These are phyloP conservation scores for Calephelis perditalis DNA, from an alignment of 2,888 invertebrate genomes.

Conservation along the genomic window DNA sequence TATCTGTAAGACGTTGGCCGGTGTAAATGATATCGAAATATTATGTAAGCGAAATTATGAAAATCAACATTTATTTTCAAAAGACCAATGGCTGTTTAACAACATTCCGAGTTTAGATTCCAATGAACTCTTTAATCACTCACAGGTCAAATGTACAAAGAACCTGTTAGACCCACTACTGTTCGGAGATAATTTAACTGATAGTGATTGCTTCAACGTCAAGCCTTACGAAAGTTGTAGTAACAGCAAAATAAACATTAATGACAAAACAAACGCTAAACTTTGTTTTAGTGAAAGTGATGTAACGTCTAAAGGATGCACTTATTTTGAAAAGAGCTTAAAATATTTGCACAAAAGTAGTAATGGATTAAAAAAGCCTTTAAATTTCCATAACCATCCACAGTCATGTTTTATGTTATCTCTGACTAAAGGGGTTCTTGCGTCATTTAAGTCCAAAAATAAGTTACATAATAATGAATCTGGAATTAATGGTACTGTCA, in stretches of 20 bases:
- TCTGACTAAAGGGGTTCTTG: conserved; percentile 37
- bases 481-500: conserved; percentile 13
- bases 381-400: conserved; percentile 32
- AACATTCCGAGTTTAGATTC: conserved; percentile 4
- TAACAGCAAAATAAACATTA: conserved; percentile 16
- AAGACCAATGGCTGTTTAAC: neutral
- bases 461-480: conserved; percentile 21
- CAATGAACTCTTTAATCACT: neutral
- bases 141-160: neutral
- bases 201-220: conserved; percentile 19
- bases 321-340: conserved; percentile 1
- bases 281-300: conserved; percentile 45
- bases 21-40: neutral
- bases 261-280: conserved; percentile 34
- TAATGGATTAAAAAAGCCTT: neutral
- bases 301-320: conserved; percentile 43
- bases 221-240: conserved; percentile 22
- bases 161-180: neutral
- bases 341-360: neutral
- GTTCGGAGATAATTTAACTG: neutral
- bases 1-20: neutral
- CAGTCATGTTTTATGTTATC: conserved; percentile 48
- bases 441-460: conserved; percentile 23
- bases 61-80: neutral
- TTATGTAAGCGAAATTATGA: neutral